phyloP scores from a whole-genome alignment of 2,888 invertebrate species.

The Amblyjoppa fuscipennis region DNA sequence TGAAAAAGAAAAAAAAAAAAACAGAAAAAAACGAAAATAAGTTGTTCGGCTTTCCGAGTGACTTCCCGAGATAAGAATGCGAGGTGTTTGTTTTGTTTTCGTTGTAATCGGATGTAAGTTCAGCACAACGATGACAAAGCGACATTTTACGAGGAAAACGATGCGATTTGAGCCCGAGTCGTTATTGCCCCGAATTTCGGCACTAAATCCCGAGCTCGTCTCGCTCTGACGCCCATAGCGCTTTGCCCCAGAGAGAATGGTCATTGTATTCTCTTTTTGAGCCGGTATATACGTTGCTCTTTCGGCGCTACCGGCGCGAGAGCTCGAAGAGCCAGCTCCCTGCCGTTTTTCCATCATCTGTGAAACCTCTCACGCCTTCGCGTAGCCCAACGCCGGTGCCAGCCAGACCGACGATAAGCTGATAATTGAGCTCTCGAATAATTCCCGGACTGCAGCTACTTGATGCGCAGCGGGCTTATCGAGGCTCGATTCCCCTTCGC shows the following conservation, averaged over 20 bases:
- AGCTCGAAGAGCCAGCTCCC: conserved; percentile 13
- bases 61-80: not conserved
- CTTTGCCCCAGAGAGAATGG: conserved; percentile 31
- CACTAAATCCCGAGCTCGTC: conserved; percentile 36
- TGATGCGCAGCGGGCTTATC: conserved; percentile 51
- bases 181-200: not conserved
- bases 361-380: conserved; percentile 77
- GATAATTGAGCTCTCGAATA: conserved; percentile 83
- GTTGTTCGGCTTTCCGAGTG: not conserved
- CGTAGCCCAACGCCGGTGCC: conserved; percentile 72
- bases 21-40: not conserved
- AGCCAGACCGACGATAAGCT: conserved; percentile 82
- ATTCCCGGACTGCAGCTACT: conserved; percentile 72
- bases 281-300: conserved; percentile 39
- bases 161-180: not conserved
- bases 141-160: not conserved
- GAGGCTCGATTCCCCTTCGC: conserved; percentile 25
- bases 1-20: not conserved
- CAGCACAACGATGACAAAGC: not conserved
- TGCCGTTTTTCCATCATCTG: conserved; percentile 74
- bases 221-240: conserved; percentile 1
- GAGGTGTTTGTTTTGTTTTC: not conserved
- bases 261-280: conserved; percentile 54
- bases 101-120: not conserved
- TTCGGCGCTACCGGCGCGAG: conserved; percentile 42